Evolutionary conservation across 2,888 invertebrate species (phyloP).

Genomic region (Lasioglossum zephyrum): DNA sequence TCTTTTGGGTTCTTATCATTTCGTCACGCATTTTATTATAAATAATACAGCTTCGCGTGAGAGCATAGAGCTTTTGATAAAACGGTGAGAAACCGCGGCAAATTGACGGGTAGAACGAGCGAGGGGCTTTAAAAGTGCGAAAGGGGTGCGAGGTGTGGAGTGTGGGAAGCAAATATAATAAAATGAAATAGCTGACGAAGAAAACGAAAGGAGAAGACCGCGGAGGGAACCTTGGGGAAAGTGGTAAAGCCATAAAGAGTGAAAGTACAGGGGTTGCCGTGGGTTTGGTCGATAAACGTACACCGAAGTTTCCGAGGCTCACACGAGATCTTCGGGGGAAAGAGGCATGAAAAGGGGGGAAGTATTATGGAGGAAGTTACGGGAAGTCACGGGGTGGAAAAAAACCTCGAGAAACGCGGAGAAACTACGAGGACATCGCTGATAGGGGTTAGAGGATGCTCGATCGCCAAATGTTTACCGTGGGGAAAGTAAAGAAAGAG

Average conservation of each 20-base stretch:
- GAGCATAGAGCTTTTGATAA: neutral
- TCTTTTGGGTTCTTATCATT: neutral
- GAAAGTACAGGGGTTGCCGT: neutral
- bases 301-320: constrained; percentile 1
- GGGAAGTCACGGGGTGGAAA: neutral
- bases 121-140: neutral
- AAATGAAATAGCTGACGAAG: constrained; percentile 11
- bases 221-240: neutral
- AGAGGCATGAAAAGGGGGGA: neutral
- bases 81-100: neutral
- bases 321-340: neutral
- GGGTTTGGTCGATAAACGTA: neutral
- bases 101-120: neutral
- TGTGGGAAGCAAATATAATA: neutral
- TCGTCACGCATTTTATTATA: neutral
- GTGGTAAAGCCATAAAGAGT: constrained; percentile 11
- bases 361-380: neutral
- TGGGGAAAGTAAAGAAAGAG: neutral
- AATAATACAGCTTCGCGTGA: neutral
- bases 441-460: neutral
- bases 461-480: neutral
- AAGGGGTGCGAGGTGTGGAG: neutral
- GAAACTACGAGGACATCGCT: neutral
- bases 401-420: neutral
- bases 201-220: neutral